Percentiles rank a stretch among this genome's conserved stretches.
phyloP scores from a whole-genome alignment of 2,888 invertebrate species.

The Micoletzkya japonica region DNA sequence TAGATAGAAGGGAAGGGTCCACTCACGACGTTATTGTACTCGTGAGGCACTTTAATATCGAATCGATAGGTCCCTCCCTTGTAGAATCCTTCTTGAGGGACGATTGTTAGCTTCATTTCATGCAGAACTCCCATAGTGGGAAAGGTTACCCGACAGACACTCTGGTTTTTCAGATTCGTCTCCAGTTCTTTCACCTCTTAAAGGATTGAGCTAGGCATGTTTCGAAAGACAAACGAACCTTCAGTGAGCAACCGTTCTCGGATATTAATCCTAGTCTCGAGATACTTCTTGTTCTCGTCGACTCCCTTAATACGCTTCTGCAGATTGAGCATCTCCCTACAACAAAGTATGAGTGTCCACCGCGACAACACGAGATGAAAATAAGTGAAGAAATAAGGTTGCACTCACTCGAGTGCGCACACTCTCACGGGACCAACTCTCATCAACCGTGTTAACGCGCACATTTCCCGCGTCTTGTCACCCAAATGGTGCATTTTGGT shows the following conservation, averaged over 20 bases:
- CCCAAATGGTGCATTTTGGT: background rate
- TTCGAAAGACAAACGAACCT: constrained; percentile 3
- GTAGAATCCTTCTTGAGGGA: constrained; percentile 85
- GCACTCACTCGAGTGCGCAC: no score
- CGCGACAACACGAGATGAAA: background rate
- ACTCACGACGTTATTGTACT: constrained; percentile 92
- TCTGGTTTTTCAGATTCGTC: constrained; percentile 72
- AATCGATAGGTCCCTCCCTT: constrained; percentile 84
- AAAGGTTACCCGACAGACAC: constrained; percentile 78
- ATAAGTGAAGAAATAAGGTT: constrained; percentile 1
- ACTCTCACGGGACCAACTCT: no score
- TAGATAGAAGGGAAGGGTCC: constrained; percentile 30
- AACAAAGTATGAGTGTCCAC: background rate
- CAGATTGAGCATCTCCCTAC: constrained; percentile 54
- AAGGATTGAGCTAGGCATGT: constrained; percentile 12
- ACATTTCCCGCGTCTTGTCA: background rate
- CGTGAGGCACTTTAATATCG: constrained; percentile 83
- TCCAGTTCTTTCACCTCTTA: constrained; percentile 79
- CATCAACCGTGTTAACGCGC: no score
- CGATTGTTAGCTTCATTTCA: constrained; percentile 77
- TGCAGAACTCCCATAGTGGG: constrained; percentile 81
- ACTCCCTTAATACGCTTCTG: constrained; percentile 60
- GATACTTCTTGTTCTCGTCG: constrained; percentile 55
- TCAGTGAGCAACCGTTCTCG: constrained; percentile 58
- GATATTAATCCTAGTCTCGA: constrained; percentile 53